phyloP scores from a whole-genome alignment of 2,113 vertebrate genomes.

The Cyprinus carpio region DNA sequence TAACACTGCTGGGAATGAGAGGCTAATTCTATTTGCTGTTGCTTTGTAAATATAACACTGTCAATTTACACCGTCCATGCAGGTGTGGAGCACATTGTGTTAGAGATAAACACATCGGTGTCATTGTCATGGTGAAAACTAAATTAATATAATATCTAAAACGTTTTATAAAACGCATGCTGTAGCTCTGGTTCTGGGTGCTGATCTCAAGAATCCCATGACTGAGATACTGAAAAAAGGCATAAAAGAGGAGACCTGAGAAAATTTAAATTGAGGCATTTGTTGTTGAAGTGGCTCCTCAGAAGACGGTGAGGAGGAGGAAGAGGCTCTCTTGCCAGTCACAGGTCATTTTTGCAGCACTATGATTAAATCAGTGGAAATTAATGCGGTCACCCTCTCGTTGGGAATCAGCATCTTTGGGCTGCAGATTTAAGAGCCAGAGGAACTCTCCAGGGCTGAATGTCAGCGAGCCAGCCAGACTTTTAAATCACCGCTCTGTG shows the following conservation, averaged over 20 bases:
- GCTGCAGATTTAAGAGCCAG: conserved; percentile 57
- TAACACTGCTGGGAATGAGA: too few relatives aligned
- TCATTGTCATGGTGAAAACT: too few relatives aligned
- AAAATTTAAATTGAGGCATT: neutral
- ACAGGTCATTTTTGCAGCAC: conserved; percentile 33
- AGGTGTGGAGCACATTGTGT: too few relatives aligned
- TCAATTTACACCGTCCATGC: too few relatives aligned
- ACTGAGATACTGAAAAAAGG: neutral
- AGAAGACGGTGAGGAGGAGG: neutral
- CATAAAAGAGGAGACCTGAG: neutral
- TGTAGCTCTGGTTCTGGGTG: too few relatives aligned
- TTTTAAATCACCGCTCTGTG: conserved; percentile 60
- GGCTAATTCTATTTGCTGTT: too few relatives aligned
- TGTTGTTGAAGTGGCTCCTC: conserved; percentile 2
- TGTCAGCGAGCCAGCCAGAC: conserved; percentile 53
- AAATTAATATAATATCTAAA: too few relatives aligned
- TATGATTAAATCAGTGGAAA: conserved; percentile 62
- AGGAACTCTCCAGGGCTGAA: conserved; percentile 58
- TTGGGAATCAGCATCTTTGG: conserved; percentile 61
- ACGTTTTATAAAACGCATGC: too few relatives aligned
- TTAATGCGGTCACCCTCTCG: conserved; percentile 59
- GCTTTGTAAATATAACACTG: too few relatives aligned
- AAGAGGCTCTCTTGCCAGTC: neutral
- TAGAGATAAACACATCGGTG: too few relatives aligned
- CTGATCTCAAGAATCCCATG: too few relatives aligned